Percentiles rank a stretch among this genome's conserved stretches.
phyloP scores from a whole-genome alignment of 2,888 invertebrate genomes.

The Drosophila tripunctata region DNA sequence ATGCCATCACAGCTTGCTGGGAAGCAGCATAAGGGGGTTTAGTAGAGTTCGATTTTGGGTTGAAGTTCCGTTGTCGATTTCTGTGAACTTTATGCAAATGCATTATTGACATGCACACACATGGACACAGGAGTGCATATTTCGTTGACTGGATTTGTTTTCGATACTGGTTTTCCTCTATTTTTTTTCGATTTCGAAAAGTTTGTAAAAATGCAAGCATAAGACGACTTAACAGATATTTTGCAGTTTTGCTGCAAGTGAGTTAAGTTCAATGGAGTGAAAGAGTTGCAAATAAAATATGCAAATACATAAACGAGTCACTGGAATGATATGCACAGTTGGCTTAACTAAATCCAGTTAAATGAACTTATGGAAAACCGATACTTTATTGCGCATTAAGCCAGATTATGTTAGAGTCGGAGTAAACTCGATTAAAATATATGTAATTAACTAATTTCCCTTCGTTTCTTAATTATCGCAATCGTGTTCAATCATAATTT shows the following conservation, averaged over 20 bases:
- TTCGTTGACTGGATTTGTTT: constrained; percentile 27
- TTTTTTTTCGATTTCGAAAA: constrained; percentile 1
- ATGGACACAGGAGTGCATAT: constrained; percentile 12
- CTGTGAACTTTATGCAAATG: constrained; percentile 74
- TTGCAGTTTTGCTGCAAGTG: constrained; percentile 29
- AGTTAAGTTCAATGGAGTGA: constrained; percentile 41
- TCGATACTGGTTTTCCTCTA: neutral
- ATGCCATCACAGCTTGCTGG: neutral
- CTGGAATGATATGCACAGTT: neutral
- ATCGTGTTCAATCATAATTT: too few relatives aligned
- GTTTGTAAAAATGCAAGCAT: constrained; percentile 23
- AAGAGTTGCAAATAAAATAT: constrained; percentile 42
- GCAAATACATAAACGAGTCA: constrained; percentile 18
- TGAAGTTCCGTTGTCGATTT: constrained; percentile 39
- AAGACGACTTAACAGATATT: constrained; percentile 50
- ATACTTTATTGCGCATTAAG: too few relatives aligned
- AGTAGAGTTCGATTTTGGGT: constrained; percentile 28
- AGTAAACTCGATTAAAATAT: too few relatives aligned
- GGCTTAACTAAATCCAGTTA: neutral
- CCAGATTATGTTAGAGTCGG: too few relatives aligned
- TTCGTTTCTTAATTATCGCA: too few relatives aligned
- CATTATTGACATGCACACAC: constrained; percentile 57
- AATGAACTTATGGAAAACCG: neutral
- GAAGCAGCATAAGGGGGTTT: neutral
- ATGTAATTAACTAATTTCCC: too few relatives aligned